Evolutionary conservation across 2,797 vertebrate species (phyloP).

Genomic region (Bovichtus diacanthus): DNA sequence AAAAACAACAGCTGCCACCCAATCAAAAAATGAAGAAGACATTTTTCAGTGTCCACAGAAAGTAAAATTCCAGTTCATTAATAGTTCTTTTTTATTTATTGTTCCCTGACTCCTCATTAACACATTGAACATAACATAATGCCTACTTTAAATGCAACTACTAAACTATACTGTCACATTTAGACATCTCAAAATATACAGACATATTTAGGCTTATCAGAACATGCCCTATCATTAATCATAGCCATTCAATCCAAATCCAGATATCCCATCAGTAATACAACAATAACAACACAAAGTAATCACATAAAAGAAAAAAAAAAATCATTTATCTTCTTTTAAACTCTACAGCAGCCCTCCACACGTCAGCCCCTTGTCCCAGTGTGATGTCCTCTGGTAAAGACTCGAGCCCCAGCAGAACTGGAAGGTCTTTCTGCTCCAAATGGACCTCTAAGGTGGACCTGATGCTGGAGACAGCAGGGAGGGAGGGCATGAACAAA

Average conservation of each 20-base stretch:
- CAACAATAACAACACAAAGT: not conserved
- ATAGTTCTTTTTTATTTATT: not conserved
- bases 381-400: slow-evolving; percentile 70
- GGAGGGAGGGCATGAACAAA: slow-evolving; percentile 37
- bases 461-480: slow-evolving; percentile 74
- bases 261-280: not conserved
- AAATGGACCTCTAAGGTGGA: slow-evolving; percentile 74
- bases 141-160: not conserved
- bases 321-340: slow-evolving; percentile 59
- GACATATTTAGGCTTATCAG: not conserved
- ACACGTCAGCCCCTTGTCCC: slow-evolving; percentile 75
- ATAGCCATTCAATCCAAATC: not conserved
- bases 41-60: not conserved
- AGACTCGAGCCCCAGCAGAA: slow-evolving; percentile 63
- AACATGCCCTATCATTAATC: not conserved
- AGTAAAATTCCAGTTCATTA: not conserved
- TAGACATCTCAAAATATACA: not conserved
- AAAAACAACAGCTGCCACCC: too few relatives aligned
- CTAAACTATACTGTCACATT: not conserved
- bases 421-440: slow-evolving; percentile 68
- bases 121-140: not conserved
- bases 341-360: slow-evolving; percentile 79
- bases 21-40: too few relatives aligned
- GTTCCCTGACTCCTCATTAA: not conserved
- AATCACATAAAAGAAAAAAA: not conserved